Evolutionary conservation across 1,140 invertebrate species (phyloP).

Genomic region (Drosophila malerkotliana): DNA sequence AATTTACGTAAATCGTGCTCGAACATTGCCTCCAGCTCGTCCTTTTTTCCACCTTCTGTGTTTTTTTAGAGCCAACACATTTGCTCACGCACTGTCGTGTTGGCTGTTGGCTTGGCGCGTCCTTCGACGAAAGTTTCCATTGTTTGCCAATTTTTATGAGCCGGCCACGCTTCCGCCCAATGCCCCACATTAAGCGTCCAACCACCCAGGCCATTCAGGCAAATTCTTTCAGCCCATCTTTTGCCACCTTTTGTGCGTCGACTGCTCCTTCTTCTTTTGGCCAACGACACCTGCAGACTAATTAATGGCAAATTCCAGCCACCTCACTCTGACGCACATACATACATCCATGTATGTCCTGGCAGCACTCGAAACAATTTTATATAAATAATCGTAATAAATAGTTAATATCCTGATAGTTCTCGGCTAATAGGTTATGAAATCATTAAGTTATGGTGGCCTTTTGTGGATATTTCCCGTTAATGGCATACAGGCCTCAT

Average conservation of each 20-base stretch:
- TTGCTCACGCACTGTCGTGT: slow-evolving; percentile 62
- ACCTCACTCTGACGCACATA: slow-evolving; percentile 19
- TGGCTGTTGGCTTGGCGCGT: slow-evolving; percentile 38
- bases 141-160: slow-evolving; percentile 78
- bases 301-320: slow-evolving; percentile 69
- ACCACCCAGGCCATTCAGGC: slow-evolving; percentile 21
- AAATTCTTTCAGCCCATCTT: slow-evolving; percentile 35
- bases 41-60: background rate
- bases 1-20: slow-evolving; percentile 72
- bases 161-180: slow-evolving; percentile 43
- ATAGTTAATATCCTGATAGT: background rate
- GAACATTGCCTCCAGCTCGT: slow-evolving; percentile 26
- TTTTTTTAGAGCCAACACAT: slow-evolving; percentile 15
- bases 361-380: background rate
- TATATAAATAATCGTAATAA: background rate
- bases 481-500: slow-evolving; percentile 26
- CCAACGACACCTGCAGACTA: slow-evolving; percentile 68
- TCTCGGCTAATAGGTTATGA: slow-evolving; percentile 10
- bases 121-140: slow-evolving; percentile 69
- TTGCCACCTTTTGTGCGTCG: slow-evolving; percentile 9
- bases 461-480: slow-evolving; percentile 1
- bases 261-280: slow-evolving; percentile 12
- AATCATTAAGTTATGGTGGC: slow-evolving; percentile 26
- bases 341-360: slow-evolving; percentile 16
- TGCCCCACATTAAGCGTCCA: slow-evolving; percentile 10